Percentiles rank a stretch among this genome's conserved stretches.
phyloP scores from a whole-genome alignment of 2,113 vertebrate species.

The Uropsilus gracilis region DNA sequence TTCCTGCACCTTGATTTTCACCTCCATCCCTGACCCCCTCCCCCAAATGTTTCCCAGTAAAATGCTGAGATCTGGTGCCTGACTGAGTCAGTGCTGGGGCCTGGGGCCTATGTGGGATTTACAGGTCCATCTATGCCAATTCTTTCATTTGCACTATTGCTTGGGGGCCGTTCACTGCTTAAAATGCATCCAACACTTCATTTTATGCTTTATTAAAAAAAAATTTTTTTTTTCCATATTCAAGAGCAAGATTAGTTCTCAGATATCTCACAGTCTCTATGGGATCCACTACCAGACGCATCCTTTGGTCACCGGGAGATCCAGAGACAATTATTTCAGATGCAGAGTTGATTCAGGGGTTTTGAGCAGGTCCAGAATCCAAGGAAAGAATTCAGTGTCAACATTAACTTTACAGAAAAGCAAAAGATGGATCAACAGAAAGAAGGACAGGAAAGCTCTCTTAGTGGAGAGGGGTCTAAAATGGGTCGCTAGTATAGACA shows the following conservation, averaged over 20 bases:
- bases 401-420: no score
- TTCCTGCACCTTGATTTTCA: background rate
- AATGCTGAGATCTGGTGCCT: background rate
- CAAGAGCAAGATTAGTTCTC: background rate
- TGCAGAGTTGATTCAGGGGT: background rate
- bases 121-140: accelerated
- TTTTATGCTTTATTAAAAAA: background rate
- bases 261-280: background rate
- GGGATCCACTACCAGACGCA: no score
- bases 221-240: background rate
- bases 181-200: background rate
- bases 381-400: no score
- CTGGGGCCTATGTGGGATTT: background rate
- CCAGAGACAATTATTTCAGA: background rate
- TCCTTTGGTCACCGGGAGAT: background rate
- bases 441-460: no score
- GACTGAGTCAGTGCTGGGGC: background rate
- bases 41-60: background rate
- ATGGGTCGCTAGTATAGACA: no score
- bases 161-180: no score
- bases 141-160: background rate
- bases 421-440: no score
- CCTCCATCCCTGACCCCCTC: accelerated
- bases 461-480: no score
- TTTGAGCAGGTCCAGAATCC: no score